phyloP scores from a whole-genome alignment of 2,888 invertebrate species.

The Parnassius smintheus region DNA sequence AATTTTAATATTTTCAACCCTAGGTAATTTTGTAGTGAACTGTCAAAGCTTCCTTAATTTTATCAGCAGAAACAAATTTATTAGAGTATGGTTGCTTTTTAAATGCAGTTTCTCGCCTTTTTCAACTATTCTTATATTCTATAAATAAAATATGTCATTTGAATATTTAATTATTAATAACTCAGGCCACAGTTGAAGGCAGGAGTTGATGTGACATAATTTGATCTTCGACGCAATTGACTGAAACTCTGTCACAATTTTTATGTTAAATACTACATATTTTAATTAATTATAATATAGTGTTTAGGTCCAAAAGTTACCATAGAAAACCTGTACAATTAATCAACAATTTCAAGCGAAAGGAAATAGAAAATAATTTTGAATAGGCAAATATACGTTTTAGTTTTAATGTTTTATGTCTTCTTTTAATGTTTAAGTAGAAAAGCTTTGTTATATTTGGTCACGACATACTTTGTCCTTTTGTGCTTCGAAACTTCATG shows the following conservation, averaged over 20 bases:
- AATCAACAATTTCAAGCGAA: constrained; percentile 38
- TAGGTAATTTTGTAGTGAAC: too few species aligned
- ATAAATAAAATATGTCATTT: not conserved
- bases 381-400: constrained; percentile 22
- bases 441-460: constrained; percentile 39
- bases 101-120: too few species aligned
- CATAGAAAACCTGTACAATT: constrained; percentile 67
- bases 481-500: not conserved
- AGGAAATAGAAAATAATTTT: constrained; percentile 34
- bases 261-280: constrained; percentile 40
- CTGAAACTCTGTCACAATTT: constrained; percentile 39
- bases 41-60: too few species aligned
- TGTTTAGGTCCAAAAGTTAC: constrained; percentile 65
- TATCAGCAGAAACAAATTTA: too few species aligned
- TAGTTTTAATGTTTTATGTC: constrained; percentile 39
- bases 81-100: too few species aligned
- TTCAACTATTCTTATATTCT: not conserved
- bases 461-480: not conserved
- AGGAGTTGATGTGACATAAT: constrained; percentile 22
- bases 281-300: constrained; percentile 47
- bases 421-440: constrained; percentile 55
- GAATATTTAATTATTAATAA: not conserved
- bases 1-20: too few species aligned
- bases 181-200: not conserved
- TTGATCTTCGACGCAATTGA: constrained; percentile 17